These are phyloP conservation scores for Cephus sareptanus DNA, from an alignment of 2,888 invertebrate genomes.

Conservation along the genomic window DNA sequence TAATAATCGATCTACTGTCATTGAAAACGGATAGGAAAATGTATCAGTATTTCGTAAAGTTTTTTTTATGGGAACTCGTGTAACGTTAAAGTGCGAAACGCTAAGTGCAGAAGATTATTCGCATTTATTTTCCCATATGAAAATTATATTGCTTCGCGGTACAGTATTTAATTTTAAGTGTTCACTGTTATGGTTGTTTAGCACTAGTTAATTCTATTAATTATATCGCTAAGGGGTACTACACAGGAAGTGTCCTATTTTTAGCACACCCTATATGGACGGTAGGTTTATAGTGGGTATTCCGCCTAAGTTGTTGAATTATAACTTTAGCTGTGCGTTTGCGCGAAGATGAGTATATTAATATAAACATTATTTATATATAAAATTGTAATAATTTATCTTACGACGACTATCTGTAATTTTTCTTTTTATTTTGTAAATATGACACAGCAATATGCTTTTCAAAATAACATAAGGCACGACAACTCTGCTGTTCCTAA, in stretches of 20 bases:
- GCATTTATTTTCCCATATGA: background rate
- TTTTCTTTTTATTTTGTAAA: slow-evolving; percentile 6
- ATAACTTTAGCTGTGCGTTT: background rate
- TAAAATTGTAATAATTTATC: background rate
- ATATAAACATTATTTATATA: background rate
- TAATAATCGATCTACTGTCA: background rate
- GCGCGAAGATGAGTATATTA: background rate
- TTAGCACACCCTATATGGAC: background rate
- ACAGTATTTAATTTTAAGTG: slow-evolving; percentile 8
- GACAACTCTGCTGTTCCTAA: background rate
- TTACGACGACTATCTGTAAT: background rate
- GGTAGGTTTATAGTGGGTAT: background rate
- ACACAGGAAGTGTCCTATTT: background rate
- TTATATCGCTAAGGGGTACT: background rate
- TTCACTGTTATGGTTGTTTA: background rate
- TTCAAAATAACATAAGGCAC: background rate
- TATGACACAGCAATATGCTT: background rate
- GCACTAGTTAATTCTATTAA: background rate
- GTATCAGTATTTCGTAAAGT: background rate
- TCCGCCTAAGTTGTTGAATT: background rate
- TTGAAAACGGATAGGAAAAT: background rate
- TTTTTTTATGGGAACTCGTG: background rate
- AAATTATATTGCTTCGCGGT: slow-evolving; percentile 20
- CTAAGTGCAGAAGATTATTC: background rate
- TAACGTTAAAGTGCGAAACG: background rate